Evolutionary conservation across 35 echinoderm and acorn worm species (phyloP).

Genomic region (Heliocidaris erythrogramma): DNA sequence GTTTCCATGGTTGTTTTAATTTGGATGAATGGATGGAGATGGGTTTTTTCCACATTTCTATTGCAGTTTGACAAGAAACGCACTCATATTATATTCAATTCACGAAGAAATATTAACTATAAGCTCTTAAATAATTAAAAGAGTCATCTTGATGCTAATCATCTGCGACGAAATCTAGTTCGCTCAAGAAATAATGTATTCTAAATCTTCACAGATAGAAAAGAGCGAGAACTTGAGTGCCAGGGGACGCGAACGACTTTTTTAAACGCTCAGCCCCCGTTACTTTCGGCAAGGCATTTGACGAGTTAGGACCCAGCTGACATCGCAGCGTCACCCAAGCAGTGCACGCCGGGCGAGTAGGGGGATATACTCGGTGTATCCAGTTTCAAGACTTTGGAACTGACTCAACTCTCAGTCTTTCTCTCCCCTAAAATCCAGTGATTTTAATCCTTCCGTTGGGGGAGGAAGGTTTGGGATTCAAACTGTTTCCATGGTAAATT

Average conservation of each 20-base stretch:
- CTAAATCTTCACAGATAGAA: neutral
- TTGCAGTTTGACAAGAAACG: too few species aligned
- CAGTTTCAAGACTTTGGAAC: neutral
- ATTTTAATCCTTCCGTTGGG: neutral
- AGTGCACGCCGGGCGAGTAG: neutral
- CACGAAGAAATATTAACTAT: too few species aligned
- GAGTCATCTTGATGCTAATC: too few species aligned
- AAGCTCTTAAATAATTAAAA: too few species aligned
- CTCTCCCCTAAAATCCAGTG: neutral
- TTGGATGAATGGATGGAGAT: too few species aligned
- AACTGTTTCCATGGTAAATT: conserved; percentile 1
- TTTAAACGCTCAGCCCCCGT: neutral
- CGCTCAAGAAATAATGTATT: too few species aligned
- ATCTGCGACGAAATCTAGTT: too few species aligned
- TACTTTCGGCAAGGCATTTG: neutral
- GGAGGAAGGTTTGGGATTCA: conserved; percentile 8
- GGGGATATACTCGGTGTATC: neutral
- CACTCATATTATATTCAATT: too few species aligned
- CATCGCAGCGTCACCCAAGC: neutral
- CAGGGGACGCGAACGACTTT: neutral
- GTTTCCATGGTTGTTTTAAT: too few species aligned
- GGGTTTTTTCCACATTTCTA: too few species aligned
- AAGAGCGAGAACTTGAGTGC: neutral
- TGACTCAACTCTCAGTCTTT: neutral
- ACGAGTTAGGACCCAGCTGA: neutral